A percentile compares a stretch with the other conserved stretches of the same genome.
Evolutionary conservation across 1,140 invertebrate species (phyloP).

Genomic region (Drosophila subobscura): DNA sequence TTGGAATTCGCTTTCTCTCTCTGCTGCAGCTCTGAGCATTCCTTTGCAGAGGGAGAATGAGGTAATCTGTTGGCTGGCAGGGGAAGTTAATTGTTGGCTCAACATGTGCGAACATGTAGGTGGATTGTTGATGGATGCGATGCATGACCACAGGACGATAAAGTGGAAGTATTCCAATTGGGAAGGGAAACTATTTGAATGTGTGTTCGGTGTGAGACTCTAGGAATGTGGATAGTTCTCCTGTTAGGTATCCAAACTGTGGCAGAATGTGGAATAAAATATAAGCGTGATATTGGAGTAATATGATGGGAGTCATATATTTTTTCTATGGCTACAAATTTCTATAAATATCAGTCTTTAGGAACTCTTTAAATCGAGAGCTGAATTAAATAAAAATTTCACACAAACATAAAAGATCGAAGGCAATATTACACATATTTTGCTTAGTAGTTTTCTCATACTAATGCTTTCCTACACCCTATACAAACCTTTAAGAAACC

Average conservation of each 20-base stretch:
- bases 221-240: background rate
- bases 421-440: too few relatives aligned
- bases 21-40: conserved; percentile 12
- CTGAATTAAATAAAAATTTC: too few relatives aligned
- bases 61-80: conserved; percentile 10
- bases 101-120: conserved; percentile 69
- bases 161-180: background rate
- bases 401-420: too few relatives aligned
- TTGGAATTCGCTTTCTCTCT: conserved; percentile 27
- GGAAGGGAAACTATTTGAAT: too few relatives aligned
- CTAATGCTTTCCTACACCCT: background rate
- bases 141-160: background rate
- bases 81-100: conserved; percentile 28
- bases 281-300: too few relatives aligned
- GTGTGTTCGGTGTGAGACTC: too few relatives aligned
- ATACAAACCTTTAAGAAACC: background rate
- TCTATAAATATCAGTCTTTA: background rate
- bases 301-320: too few relatives aligned
- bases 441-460: too few relatives aligned
- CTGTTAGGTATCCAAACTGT: background rate
- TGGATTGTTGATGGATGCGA: conserved; percentile 9
- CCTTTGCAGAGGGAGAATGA: conserved; percentile 1
- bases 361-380: background rate
- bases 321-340: too few relatives aligned
- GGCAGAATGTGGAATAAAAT: background rate